These are phyloP conservation scores for Macheiramphus alcinus DNA, from an alignment of 2,113 vertebrate species.

Conservation along the genomic window DNA sequence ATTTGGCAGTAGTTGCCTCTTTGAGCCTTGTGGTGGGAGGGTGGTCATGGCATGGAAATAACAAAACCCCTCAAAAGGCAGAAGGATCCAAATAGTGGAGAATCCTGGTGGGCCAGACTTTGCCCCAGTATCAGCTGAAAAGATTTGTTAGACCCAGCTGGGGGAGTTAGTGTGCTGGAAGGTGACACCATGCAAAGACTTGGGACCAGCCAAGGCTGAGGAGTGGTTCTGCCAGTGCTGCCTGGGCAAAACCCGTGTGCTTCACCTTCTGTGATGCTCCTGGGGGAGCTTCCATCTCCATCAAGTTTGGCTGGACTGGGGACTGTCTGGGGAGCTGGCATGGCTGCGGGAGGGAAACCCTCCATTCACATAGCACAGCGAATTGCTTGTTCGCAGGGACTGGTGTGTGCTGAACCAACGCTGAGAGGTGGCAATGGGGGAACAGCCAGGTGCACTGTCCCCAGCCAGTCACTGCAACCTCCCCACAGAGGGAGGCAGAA, in stretches of 20 bases:
- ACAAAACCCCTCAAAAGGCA: not conserved
- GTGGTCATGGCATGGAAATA: not conserved
- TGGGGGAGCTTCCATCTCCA: not conserved
- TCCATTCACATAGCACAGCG: not conserved
- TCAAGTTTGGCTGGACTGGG: not conserved
- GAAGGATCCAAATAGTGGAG: not conserved
- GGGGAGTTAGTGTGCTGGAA: not conserved
- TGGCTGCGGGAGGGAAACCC: not conserved
- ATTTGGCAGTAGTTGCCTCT: not conserved
- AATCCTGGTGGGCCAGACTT: not conserved
- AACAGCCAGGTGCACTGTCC: not conserved
- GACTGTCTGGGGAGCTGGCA: not conserved
- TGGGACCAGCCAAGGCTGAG: not conserved
- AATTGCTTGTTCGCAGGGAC: not conserved
- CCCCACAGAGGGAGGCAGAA: not conserved
- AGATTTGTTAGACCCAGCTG: not conserved
- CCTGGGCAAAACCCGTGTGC: not conserved
- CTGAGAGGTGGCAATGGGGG: not conserved
- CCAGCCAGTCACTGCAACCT: not conserved
- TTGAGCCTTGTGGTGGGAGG: not conserved
- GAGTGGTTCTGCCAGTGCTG: not conserved
- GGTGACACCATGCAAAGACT: not conserved
- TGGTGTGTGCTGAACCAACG: not conserved
- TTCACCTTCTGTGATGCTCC: not conserved
- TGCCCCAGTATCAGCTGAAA: not conserved